Conservation (phyloP, 2,113 vertebrate species). For the Silurus meridionalis region DNA sequence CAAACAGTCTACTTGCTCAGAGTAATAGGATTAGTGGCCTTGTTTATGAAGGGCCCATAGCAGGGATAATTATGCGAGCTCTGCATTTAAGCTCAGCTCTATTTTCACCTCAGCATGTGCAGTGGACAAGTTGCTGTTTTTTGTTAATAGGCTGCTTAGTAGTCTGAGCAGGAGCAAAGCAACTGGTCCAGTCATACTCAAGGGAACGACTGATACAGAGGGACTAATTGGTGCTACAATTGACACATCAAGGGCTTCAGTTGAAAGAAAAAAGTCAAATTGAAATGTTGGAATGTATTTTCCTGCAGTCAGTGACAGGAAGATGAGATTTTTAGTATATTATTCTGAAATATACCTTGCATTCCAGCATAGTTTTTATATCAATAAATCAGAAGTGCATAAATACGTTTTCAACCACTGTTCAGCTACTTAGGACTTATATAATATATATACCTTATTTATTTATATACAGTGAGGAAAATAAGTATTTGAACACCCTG, state of each 20-base stretch:
- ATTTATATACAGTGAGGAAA: too few species aligned
- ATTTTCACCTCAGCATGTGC: conserved; percentile 15
- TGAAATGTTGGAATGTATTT: neutral
- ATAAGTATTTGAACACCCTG: too few species aligned
- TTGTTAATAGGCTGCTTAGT: conserved; percentile 35
- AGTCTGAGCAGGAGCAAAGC: conserved; percentile 36
- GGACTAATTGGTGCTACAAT: conserved; percentile 33
- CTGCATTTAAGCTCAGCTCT: conserved; percentile 11
- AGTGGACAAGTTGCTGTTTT: neutral
- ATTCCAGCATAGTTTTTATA: neutral
- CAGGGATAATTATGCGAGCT: conserved; percentile 45
- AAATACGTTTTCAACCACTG: neutral
- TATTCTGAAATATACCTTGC: neutral
- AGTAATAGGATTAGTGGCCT: conserved; percentile 39
- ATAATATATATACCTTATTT: too few species aligned
- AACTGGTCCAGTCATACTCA: conserved; percentile 25
- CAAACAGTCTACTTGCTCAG: conserved; percentile 41
- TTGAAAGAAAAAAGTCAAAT: conserved; percentile 14
- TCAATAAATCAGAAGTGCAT: neutral
- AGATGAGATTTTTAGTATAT: neutral
- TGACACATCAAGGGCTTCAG: conserved; percentile 16
- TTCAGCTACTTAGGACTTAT: too few species aligned
- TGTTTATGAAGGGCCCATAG: conserved; percentile 36
- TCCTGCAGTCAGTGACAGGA: neutral
- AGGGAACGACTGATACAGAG: conserved; percentile 36